These are phyloP conservation scores for Zaprionus kolodkinae DNA, from an alignment of 1,140 invertebrate species.

Conservation along the genomic window DNA sequence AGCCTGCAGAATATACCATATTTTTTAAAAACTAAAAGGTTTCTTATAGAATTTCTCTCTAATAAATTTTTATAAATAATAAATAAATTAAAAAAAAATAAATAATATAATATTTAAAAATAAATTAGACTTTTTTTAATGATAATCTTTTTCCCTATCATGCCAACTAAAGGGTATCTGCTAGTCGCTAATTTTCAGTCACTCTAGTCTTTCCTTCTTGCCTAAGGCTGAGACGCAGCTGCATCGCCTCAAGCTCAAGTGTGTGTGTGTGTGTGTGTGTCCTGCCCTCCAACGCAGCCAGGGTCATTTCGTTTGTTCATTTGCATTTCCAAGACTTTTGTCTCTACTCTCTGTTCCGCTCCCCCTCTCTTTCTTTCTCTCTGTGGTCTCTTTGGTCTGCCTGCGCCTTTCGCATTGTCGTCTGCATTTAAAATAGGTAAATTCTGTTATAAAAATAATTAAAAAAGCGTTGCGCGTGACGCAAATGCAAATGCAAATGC, in stretches of 20 bases:
- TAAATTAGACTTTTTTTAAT: no score
- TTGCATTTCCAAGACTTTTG: slow-evolving; percentile 71
- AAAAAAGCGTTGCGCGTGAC: slow-evolving; percentile 54
- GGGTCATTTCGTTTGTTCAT: slow-evolving; percentile 72
- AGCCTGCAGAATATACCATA: no score
- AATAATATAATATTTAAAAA: no score
- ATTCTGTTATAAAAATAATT: slow-evolving; percentile 57
- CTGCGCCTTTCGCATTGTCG: slow-evolving; percentile 11
- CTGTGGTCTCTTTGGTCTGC: slow-evolving; percentile 22
- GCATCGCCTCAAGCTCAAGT: slow-evolving; percentile 53
- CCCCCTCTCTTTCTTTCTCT: slow-evolving; percentile 31
- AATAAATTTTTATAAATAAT: no score
- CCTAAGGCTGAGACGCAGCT: slow-evolving; percentile 44
- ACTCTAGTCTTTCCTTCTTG: slow-evolving; percentile 20
- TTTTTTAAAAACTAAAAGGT: no score
- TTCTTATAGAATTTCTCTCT: no score
- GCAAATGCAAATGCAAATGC: slow-evolving; percentile 69
- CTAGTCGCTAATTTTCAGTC: not conserved
- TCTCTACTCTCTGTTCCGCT: slow-evolving; percentile 28
- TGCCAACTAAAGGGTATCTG: not conserved
- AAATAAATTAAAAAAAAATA: no score
- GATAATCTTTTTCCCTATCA: no score
- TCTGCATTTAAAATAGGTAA: slow-evolving; percentile 45
- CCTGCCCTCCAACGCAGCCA: slow-evolving; percentile 58
- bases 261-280: slow-evolving; percentile 51